These are phyloP conservation scores for Sylvietta virens DNA, from an alignment of 2,113 vertebrate genomes.

Conservation along the genomic window DNA sequence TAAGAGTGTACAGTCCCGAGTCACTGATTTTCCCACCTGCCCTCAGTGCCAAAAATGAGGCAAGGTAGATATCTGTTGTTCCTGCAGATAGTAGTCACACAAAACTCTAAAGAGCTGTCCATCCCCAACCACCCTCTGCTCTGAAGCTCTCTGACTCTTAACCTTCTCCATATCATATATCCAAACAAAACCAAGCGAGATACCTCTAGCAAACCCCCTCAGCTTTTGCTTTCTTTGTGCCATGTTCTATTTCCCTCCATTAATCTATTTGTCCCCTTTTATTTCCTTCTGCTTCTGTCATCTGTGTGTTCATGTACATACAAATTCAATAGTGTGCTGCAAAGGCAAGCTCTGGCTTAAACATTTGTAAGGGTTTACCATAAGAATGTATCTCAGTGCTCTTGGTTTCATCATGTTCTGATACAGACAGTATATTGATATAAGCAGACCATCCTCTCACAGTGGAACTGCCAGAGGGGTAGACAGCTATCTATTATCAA, in stretches of 20 bases:
- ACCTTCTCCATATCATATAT: background rate
- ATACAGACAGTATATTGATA: background rate
- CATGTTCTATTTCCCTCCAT: background rate
- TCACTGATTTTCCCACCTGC: background rate
- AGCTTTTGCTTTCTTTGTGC: background rate
- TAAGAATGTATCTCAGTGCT: background rate
- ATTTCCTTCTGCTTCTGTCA: background rate
- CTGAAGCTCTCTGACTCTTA: background rate
- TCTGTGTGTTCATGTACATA: background rate
- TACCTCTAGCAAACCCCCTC: background rate
- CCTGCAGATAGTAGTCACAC: background rate
- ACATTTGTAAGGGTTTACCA: background rate
- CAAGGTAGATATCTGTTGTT: background rate
- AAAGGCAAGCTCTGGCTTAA: background rate
- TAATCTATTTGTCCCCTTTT: background rate
- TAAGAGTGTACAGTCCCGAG: accelerated
- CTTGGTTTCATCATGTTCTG: background rate
- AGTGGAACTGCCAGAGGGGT: background rate
- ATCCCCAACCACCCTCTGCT: background rate
- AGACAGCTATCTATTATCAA: background rate
- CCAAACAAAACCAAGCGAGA: background rate
- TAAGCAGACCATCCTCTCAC: background rate
- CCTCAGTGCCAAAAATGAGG: background rate
- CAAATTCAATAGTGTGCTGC: background rate
- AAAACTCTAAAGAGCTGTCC: background rate